A percentile compares a stretch with the other conserved stretches of the same genome.
Evolutionary conservation across 2,113 vertebrate species (phyloP).

Genomic region (Gopherus flavomarginatus): DNA sequence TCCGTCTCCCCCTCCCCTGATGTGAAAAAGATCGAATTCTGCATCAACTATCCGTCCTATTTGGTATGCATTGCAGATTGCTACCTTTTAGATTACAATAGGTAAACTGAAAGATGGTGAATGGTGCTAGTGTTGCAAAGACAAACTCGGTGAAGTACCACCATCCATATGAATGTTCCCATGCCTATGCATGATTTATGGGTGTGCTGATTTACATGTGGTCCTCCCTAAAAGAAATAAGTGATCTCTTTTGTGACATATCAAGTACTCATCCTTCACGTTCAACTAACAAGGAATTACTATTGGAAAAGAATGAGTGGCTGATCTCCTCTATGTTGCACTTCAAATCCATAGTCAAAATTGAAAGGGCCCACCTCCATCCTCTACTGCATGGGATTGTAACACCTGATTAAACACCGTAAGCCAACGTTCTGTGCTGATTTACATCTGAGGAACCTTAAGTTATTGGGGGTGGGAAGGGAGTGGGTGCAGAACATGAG

Average conservation of each 20-base stretch:
- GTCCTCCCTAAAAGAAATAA: constrained; percentile 7
- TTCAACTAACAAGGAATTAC: neutral
- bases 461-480: neutral
- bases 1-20: fast-evolving
- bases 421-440: neutral
- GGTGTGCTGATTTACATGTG: neutral
- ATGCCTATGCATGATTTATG: neutral
- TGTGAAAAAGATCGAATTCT: neutral
- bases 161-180: constrained; percentile 14
- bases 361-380: neutral
- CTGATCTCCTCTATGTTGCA: neutral
- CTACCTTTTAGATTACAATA: neutral
- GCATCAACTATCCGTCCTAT: neutral
- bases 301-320: neutral
- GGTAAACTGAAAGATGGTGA: constrained; percentile 12
- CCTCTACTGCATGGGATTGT: neutral
- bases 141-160: neutral
- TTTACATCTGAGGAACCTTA: neutral
- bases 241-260: neutral
- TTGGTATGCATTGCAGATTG: neutral
- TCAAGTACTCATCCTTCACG: neutral
- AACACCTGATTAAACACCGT: neutral
- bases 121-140: constrained; percentile 46
- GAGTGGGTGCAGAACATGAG: neutral
- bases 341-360: neutral